Base-by-base conservation (phyloP, 2,797 vertebrate genomes). In the Gymnocypris eckloni region DNA sequence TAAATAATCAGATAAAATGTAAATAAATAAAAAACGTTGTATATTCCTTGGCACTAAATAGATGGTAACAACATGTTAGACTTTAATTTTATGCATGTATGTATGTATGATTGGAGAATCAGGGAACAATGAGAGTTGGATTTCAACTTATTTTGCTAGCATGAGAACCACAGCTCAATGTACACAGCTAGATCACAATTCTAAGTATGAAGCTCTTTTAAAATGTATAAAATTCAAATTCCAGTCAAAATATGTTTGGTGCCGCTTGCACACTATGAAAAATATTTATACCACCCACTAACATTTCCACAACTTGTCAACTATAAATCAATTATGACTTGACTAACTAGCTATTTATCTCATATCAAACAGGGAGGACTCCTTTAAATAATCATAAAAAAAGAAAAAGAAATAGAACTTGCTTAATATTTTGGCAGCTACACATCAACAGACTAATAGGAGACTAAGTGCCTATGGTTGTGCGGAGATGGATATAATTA, bases 401-500 rank as follows among this genome's bases (percentile, higher is more conserved):
- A 25, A 28, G 25, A 28, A 20, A 64, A 69, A 72, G 11, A 64
- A 52, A 15, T 12, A 61, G 8, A 28, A 75, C 48, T 56, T n/a
- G 83, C 75, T 43, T 43, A 18, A 45, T 61, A 73, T 67, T 84
- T 78, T 84, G 83, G 75, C 33, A 73, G 25, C 52, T 52, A 73
- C 56, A 79, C 54, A 54, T 54, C 25, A 79, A n/a, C 52, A 50
- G 16, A 33, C 4, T 15, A 61, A 72, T 77, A 66, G 13, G 20
- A 83, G 77, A 45, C 70, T 6, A 28, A 75, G 37, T 66, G 83
- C 67, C 76, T 59, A 61, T 28, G 61, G 50, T 64, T 77, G 45
- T 69, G 52, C 3, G 2, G 52, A 61, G 84, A 84, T 28, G 25
- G 73, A 84, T 84, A 83, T 86, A 82, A 79, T 87, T 85, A 82